These are phyloP conservation scores for Nesidiocoris tenuis DNA, from an alignment of 2,888 invertebrate genomes.

Conservation along the genomic window DNA sequence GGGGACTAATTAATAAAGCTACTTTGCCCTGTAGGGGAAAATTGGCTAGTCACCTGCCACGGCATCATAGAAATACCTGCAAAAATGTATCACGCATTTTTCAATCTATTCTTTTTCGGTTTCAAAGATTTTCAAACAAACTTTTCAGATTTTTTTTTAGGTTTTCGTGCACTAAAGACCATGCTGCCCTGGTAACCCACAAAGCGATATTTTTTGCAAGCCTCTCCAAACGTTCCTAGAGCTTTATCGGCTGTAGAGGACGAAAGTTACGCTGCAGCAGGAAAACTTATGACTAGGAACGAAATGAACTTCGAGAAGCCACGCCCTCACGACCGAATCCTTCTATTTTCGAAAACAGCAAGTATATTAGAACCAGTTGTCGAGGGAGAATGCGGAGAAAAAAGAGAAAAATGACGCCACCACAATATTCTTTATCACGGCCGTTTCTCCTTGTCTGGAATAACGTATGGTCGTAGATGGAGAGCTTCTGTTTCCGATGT, in stretches of 20 bases:
- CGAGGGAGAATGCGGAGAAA: background rate
- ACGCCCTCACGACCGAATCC: background rate
- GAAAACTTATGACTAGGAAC: background rate
- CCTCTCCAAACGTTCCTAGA: too few relatives aligned
- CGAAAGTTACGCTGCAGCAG: background rate
- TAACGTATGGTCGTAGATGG: conserved; percentile 17
- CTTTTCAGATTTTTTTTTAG: too few relatives aligned
- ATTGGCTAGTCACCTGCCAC: too few relatives aligned
- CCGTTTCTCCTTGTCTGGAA: conserved; percentile 25
- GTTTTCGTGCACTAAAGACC: too few relatives aligned
- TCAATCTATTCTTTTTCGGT: too few relatives aligned
- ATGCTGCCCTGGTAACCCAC: too few relatives aligned
- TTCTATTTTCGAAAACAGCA: background rate
- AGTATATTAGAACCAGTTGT: background rate
- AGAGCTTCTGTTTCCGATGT: conserved; percentile 37
- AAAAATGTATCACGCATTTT: too few relatives aligned
- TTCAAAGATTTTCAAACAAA: too few relatives aligned
- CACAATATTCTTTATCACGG: conserved; percentile 37
- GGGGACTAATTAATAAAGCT: background rate
- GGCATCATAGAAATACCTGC: too few relatives aligned
- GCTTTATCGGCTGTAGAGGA: too few relatives aligned
- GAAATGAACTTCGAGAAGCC: background rate
- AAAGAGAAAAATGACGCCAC: conserved; percentile 29
- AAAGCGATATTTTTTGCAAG: too few relatives aligned
- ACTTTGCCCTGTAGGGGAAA: too few relatives aligned